Percentiles rank a stretch among this genome's conserved stretches.
Conservation (phyloP, 2,113 vertebrate species). For the Neomonachus schauinslandi region DNA sequence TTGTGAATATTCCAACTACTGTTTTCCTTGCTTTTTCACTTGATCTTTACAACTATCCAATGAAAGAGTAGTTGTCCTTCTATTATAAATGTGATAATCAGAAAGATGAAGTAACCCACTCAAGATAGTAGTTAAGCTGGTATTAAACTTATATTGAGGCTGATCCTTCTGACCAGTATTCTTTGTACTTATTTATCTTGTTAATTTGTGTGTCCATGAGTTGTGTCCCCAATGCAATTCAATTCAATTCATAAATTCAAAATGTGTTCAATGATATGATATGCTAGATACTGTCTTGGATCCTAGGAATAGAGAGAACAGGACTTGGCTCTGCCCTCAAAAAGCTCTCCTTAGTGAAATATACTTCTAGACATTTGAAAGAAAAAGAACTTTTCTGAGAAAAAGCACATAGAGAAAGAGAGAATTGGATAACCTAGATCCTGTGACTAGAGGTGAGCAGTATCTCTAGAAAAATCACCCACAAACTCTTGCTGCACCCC, state of each 20-base stretch:
- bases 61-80: background rate
- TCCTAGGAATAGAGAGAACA: background rate
- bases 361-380: slow-evolving; percentile 2
- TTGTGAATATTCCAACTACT: background rate
- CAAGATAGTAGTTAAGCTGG: background rate
- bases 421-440: background rate
- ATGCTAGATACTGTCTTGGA: background rate
- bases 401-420: background rate
- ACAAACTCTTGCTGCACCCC: background rate
- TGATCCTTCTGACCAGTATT: background rate
- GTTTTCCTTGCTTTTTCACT: background rate
- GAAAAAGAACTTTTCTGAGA: background rate
- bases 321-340: background rate
- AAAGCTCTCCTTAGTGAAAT: background rate
- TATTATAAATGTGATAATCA: background rate
- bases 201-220: background rate
- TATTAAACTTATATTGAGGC: background rate
- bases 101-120: background rate
- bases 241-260: background rate
- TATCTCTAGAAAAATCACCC: background rate
- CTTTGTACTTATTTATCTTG: background rate
- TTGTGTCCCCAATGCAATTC: background rate
- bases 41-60: background rate
- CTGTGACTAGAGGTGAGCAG: background rate
- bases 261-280: background rate